phyloP scores from a whole-genome alignment of 2,113 vertebrate genomes.

The Scalopus aquaticus region DNA sequence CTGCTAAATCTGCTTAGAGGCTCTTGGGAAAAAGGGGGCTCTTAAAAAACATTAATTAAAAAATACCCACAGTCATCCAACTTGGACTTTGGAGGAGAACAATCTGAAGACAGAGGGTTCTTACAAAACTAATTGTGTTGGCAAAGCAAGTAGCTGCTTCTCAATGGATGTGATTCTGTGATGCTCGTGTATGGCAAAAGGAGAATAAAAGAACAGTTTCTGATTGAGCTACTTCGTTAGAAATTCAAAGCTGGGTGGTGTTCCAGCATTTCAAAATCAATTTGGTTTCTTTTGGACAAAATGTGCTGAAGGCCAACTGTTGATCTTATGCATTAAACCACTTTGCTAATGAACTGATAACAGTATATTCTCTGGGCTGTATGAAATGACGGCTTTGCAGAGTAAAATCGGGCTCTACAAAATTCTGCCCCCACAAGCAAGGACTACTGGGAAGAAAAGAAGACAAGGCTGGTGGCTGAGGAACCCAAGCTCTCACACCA shows the following conservation, averaged over 20 bases:
- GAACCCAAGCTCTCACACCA: not conserved
- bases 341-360: not conserved
- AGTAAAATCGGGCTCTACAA: not conserved
- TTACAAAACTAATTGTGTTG: conserved; percentile 74
- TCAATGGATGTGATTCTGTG: conserved; percentile 54
- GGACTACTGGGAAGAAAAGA: not conserved
- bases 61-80: conserved; percentile 60
- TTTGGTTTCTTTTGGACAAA: conserved; percentile 11
- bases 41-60: conserved; percentile 69
- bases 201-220: conserved; percentile 37
- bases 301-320: not conserved
- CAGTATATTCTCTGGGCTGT: accelerated
- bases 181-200: conserved; percentile 20
- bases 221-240: not conserved
- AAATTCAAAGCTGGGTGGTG: not conserved
- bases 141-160: conserved; percentile 67
- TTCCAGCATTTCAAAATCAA: not conserved
- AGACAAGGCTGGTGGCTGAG: not conserved
- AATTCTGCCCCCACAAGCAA: not conserved
- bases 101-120: conserved; percentile 70
- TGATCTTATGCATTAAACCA: accelerated
- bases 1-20: conserved; percentile 46
- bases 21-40: conserved; percentile 29
- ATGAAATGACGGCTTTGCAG: not conserved
- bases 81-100: conserved; percentile 76